A percentile compares a stretch with the other conserved stretches of the same genome.
phyloP scores from a whole-genome alignment of 2,888 invertebrate genomes.

The Ophion ventricosus region DNA sequence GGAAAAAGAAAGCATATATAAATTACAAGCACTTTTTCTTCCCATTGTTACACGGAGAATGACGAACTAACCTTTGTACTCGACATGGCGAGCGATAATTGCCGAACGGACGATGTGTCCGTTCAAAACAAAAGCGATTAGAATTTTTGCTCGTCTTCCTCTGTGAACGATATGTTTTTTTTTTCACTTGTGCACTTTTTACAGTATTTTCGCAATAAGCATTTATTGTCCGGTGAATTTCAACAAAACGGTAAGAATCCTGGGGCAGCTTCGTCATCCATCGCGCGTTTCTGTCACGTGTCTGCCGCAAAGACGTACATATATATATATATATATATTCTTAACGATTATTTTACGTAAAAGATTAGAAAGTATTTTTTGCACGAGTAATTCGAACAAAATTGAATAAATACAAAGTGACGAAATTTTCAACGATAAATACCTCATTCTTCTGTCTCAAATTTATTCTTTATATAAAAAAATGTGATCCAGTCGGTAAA shows the following conservation, averaged over 20 bases:
- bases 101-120: neutral
- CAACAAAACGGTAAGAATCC: neutral
- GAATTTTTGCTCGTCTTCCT: neutral
- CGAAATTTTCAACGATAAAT: neutral
- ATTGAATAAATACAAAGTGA: neutral
- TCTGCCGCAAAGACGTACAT: neutral
- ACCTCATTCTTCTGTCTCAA: neutral
- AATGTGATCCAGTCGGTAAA: neutral
- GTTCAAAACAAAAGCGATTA: neutral
- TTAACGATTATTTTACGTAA: neutral
- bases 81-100: conserved; percentile 10
- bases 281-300: conserved; percentile 26
- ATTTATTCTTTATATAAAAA: neutral
- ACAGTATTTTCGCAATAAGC: neutral
- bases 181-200: neutral
- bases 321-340: neutral
- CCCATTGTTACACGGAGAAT: neutral
- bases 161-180: neutral
- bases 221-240: neutral
- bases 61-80: conserved; percentile 30
- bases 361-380: neutral
- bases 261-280: neutral
- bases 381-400: neutral
- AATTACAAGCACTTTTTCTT: neutral
- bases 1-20: conserved; percentile 29